A percentile compares a stretch with the other conserved stretches of the same genome.
Evolutionary conservation across 2,113 vertebrate species (phyloP).

Genomic region (Ahaetulla prasina): DNA sequence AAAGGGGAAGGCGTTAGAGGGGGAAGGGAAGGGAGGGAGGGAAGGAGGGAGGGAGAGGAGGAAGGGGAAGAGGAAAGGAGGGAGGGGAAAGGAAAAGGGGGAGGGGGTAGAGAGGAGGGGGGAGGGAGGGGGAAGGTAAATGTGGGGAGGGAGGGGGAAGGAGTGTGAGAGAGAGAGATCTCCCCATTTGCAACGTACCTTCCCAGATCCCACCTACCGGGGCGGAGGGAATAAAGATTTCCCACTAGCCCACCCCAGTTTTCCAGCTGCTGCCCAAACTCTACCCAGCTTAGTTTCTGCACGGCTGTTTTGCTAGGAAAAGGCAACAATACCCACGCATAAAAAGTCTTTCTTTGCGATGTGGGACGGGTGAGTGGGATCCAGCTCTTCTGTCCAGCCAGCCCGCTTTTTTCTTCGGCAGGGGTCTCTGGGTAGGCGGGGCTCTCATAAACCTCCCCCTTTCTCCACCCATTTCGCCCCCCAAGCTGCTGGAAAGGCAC

Average conservation of each 20-base stretch:
- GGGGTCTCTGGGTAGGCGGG: no score
- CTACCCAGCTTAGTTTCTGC: background rate
- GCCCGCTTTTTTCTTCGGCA: background rate
- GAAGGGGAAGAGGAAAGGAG: no score
- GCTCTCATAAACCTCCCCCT: background rate
- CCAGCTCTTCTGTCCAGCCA: background rate
- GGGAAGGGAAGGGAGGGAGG: no score
- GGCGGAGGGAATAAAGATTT: background rate
- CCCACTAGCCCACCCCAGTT: background rate
- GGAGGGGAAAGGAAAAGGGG: no score
- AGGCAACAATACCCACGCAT: background rate
- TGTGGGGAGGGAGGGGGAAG: fast-evolving
- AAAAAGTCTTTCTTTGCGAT: background rate
- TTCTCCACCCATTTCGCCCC: background rate
- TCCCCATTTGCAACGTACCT: background rate
- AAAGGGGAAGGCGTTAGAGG: no score
- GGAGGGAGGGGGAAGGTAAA: fast-evolving
- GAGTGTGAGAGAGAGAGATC: background rate
- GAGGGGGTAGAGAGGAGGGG: no score
- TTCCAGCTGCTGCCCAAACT: background rate
- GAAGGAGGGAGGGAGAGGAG: no score
- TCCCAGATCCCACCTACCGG: background rate
- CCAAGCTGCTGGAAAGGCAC: background rate
- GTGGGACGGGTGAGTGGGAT: no score
- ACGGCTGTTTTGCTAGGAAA: background rate